Base-by-base conservation (phyloP, 2,113 vertebrate genomes). In the Laticauda laticaudata region DNA sequence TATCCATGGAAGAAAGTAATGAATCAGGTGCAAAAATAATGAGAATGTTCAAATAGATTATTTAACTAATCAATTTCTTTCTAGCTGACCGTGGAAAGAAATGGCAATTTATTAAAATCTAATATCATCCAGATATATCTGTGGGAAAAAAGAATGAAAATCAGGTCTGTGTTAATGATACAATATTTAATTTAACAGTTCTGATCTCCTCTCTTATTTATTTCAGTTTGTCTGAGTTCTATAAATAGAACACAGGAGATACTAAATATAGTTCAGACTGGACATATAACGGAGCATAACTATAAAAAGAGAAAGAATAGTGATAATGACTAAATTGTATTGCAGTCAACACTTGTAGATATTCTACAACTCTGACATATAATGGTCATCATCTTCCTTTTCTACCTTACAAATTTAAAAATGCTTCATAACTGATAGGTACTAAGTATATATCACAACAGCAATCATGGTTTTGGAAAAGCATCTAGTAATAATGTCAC, bases 161-260 rank as follows among this genome's bases (percentile, higher is more conserved):
- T 89, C 26, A 89, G n/a, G 55, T 75, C 90, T 94, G 93, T 94
- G 87, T 95, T 94, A 96, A 96, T 96, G 96, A 97, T 97, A 95
- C 55, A 96, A 92, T 75, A 93, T 92, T 96, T 96, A 92, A 95
- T 91, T 96, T 95, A 95, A 95, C 93, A 97, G 96, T 96, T 93
- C 92, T 95, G 57, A 91, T 97, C 92, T 91, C 53, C 92, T 88
- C 54, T 94, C 54, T 92, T 96, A 90, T 96, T 94, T 86, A 89
- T 94, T 95, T 89, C 95, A 94, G 59, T 59, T 94, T 94, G 95
- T 86, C 91, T 93, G 59, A 90, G 1, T 95, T 75, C 29, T n/a
- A 94, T 92, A 95, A 61, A 91, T 95, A 59, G 95, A 93, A 92
- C 75, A 61, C 48, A 45, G 69, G 95, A 23, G 5, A 24, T 86